These are phyloP conservation scores for Plodia interpunctella DNA, from an alignment of 1,140 invertebrate genomes.

Conservation along the genomic window DNA sequence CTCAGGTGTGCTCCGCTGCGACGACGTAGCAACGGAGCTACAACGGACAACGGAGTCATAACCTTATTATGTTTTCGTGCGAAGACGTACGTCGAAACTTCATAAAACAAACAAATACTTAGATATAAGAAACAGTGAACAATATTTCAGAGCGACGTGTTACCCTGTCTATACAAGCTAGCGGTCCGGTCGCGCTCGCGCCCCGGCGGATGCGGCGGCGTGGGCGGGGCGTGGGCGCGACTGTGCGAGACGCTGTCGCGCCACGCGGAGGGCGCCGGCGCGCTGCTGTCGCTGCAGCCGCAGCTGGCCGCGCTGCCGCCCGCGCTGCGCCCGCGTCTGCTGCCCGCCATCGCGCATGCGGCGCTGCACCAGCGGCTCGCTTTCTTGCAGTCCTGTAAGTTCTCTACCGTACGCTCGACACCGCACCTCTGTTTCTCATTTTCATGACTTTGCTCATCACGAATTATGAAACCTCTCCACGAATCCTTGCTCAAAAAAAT, in stretches of 20 bases:
- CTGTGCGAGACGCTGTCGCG: background rate
- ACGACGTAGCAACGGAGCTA: no score
- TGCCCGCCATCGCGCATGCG: constrained; percentile 49
- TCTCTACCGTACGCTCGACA: no score
- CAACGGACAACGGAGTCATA: no score
- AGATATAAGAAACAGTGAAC: no score
- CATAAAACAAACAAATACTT: no score
- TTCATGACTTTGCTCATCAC: no score
- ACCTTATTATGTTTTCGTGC: no score
- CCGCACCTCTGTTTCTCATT: background rate
- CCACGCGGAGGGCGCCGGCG: constrained; percentile 36
- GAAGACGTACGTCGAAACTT: no score
- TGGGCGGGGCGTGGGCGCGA: constrained; percentile 27
- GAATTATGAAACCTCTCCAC: no score
- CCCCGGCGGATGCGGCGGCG: constrained; percentile 14
- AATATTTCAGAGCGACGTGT: constrained; percentile 43
- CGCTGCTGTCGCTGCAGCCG: no score
- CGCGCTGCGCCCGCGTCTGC: constrained; percentile 56
- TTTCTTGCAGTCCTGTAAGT: constrained; percentile 34
- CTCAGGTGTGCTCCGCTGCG: no score
- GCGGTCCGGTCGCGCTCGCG: constrained; percentile 23
- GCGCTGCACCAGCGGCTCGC: constrained; percentile 18
- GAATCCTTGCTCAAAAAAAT: no score
- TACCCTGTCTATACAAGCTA: constrained; percentile 27
- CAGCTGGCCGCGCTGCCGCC: constrained; percentile 39